phyloP scores from a whole-genome alignment of 35 echinoderm and acorn worm genomes.

The Chiridota heheva region DNA sequence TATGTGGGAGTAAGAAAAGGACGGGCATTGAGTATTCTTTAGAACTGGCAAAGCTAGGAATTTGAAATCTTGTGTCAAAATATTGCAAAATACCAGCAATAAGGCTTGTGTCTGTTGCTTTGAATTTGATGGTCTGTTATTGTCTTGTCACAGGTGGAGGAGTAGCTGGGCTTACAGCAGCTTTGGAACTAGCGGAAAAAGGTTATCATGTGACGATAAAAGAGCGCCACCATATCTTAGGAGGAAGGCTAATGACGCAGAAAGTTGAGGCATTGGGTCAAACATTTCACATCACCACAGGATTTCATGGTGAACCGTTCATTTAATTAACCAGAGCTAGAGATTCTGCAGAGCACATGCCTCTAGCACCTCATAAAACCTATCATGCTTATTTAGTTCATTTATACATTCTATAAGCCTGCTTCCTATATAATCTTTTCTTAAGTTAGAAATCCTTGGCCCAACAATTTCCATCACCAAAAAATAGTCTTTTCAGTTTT shows the following conservation, averaged over 20 bases:
- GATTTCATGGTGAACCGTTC: conserved; percentile 68
- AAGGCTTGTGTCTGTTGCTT: background rate
- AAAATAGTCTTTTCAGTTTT: too few species aligned
- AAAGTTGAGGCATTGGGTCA: conserved; percentile 42
- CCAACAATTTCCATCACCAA: too few species aligned
- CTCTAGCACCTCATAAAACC: too few species aligned
- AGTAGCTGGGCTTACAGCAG: conserved; percentile 70
- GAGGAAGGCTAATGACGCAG: conserved; percentile 49
- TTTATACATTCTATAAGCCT: background rate
- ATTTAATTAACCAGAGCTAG: too few species aligned
- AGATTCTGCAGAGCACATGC: too few species aligned
- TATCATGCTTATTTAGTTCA: too few species aligned
- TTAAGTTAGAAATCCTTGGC: too few species aligned
- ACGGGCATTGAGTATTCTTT: background rate
- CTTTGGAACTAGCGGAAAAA: conserved; percentile 71
- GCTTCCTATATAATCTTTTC: too few species aligned
- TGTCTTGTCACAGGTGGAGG: conserved; percentile 47
- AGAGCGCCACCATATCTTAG: conserved; percentile 36
- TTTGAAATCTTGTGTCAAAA: background rate
- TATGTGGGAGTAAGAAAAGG: background rate
- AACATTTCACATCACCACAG: conserved; percentile 43
- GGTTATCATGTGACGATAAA: conserved; percentile 72
- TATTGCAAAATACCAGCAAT: background rate
- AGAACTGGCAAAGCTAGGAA: background rate
- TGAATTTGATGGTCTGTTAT: background rate